Evolutionary conservation across 2,113 vertebrate genomes (phyloP).

Genomic region (Bubalus kerabau): DNA sequence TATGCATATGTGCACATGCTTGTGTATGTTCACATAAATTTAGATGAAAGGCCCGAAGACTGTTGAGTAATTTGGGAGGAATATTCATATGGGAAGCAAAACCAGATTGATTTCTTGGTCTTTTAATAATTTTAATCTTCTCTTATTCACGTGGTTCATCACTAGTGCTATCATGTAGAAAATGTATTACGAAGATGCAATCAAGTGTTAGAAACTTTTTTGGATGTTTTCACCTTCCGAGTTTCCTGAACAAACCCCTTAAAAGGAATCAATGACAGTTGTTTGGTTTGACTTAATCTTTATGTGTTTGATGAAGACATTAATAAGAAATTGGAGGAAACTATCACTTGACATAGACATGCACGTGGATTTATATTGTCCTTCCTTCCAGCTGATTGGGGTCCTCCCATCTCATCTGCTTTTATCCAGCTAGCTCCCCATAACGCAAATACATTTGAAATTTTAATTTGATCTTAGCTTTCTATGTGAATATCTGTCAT

Average conservation of each 20-base stretch:
- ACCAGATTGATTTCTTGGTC: neutral
- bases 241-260: neutral
- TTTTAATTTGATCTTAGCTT: neutral
- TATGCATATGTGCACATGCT: neutral
- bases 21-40: neutral
- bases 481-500: neutral
- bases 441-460: neutral
- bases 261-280: neutral
- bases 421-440: neutral
- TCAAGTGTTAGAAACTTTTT: neutral
- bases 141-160: neutral
- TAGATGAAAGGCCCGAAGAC: neutral
- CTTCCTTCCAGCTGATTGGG: neutral
- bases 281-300: neutral
- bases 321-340: neutral
- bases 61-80: neutral
- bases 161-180: neutral
- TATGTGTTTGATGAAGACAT: neutral
- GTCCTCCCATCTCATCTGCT: neutral
- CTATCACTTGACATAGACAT: neutral
- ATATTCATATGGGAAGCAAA: neutral
- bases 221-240: neutral
- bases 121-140: neutral
- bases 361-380: neutral
- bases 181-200: neutral